A percentile compares a stretch with the other conserved stretches of the same genome.
Conservation (phyloP, 2,797 vertebrate species). For the Odontamblyopus rebecca region DNA sequence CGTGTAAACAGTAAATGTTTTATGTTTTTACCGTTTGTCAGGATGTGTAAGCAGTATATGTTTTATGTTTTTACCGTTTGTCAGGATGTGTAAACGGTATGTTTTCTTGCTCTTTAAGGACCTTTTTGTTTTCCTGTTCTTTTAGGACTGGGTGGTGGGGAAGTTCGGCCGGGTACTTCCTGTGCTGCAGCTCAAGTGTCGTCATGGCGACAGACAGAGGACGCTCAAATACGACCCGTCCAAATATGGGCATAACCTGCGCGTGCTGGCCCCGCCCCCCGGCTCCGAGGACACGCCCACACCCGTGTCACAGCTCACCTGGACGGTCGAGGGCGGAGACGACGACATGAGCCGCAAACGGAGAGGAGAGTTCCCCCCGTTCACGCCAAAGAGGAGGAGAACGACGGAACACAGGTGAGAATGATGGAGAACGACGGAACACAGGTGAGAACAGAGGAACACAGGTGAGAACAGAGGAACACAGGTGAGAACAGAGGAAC, state of each 20-base stretch:
- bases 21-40: too few relatives aligned
- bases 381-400: not conserved
- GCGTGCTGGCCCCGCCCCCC: slow-evolving; percentile 74
- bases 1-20: too few relatives aligned
- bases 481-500: too few relatives aligned
- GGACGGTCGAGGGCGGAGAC: slow-evolving; percentile 81
- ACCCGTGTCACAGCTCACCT: slow-evolving; percentile 84
- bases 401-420: not conserved
- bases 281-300: slow-evolving; percentile 38
- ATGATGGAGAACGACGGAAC: too few relatives aligned
- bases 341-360: slow-evolving; percentile 83
- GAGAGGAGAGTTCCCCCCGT: slow-evolving; percentile 79
- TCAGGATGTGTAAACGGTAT: too few relatives aligned
- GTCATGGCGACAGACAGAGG: slow-evolving; percentile 75
- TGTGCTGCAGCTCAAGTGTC: slow-evolving; percentile 81
- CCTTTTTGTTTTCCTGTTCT: too few relatives aligned
- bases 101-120: too few relatives aligned
- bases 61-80: too few relatives aligned
- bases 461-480: too few relatives aligned
- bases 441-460: too few relatives aligned
- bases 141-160: slow-evolving; percentile 94
- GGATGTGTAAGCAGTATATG: too few relatives aligned
- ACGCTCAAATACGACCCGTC: slow-evolving; percentile 96
- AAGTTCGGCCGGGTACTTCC: slow-evolving; percentile 94
- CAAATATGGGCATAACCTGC: slow-evolving; percentile 94